Evolutionary conservation across 2,797 vertebrate genomes (phyloP).

Genomic region (Taeniopygia guttata): DNA sequence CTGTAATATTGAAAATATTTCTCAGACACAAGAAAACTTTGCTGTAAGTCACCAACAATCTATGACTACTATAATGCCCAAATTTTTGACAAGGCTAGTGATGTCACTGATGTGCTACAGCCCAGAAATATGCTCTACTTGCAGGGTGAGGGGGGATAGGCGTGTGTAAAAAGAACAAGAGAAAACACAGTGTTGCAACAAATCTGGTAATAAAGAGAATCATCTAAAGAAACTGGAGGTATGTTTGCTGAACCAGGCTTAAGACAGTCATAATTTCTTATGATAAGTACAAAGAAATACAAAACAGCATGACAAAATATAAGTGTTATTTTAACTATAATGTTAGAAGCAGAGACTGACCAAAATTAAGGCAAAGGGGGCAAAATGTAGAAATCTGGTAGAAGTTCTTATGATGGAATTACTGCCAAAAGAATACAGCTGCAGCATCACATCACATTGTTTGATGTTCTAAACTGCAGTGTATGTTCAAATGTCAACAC

Average conservation of each 20-base stretch:
- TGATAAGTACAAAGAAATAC: neutral
- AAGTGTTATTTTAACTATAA: neutral
- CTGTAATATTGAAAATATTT: neutral
- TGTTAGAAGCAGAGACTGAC: neutral
- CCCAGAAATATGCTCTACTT: neutral
- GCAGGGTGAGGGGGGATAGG: rapidly evolving
- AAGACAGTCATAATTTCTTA: neutral
- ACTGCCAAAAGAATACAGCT: neutral
- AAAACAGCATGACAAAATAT: neutral
- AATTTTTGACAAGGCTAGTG: neutral
- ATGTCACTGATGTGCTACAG: neutral
- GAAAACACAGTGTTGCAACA: neutral
- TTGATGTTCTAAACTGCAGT: neutral
- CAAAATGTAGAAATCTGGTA: neutral
- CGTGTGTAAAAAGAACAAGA: neutral
- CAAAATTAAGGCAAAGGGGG: neutral
- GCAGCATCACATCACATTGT: neutral
- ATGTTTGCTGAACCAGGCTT: neutral
- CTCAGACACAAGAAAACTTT: neutral
- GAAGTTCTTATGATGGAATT: neutral
- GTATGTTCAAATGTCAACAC: neutral
- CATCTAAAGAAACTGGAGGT: neutral
- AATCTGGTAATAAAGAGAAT: neutral
- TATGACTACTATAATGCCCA: neutral
- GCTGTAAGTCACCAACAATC: neutral